Evolutionary conservation across 2,113 vertebrate genomes (phyloP), one percentile per base, ranked within the genome.

Genomic region (Stegostoma tigrinum): DNA sequence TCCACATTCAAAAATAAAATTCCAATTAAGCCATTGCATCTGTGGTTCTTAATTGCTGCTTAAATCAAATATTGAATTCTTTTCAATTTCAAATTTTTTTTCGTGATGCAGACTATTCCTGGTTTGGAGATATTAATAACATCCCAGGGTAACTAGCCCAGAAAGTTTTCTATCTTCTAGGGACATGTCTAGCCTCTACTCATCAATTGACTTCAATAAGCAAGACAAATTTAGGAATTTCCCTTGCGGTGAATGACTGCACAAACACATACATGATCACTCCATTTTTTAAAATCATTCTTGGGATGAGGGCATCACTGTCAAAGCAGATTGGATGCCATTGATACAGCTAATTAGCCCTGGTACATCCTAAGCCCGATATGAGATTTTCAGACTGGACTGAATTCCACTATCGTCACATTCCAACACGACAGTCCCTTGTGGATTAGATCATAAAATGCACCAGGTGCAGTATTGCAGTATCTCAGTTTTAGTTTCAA

Each of bases 131-230:
- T 66, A 93, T 93, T 93, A 93, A 93, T 66, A 42, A 93, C 89
- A 93, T 93, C 89, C 61, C 89, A 93, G n/a, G 89, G 34, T 93
- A 93, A 93, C 89, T 93, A 61, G 89, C 61, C 89, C 89, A 93
- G 89, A 93, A 66, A 66, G 42, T 66, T 83, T 38, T 15, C n/a
- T 93, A 66, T 61, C 61, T 61, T 93, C 89, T n/a, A 93, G 89
- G 89, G 89, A 93, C 61, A 66, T 66, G 89, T 93, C 89, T 93
- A 66, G 89, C 89, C 89, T 93, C 61, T 67, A 67, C 61, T 93
- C 89, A 93, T 93, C 89, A 93, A 93, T 67, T 93, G 61, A 93
- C 61, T 93, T 67, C 89, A 93, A 93, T 93, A 67, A 93, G 34
- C 89, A 21, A 38, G 89, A n/a, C 34, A 0, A 66, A 64, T 93